Base-by-base conservation (phyloP, 2,888 invertebrate genomes). In the Girardia tigrina region DNA sequence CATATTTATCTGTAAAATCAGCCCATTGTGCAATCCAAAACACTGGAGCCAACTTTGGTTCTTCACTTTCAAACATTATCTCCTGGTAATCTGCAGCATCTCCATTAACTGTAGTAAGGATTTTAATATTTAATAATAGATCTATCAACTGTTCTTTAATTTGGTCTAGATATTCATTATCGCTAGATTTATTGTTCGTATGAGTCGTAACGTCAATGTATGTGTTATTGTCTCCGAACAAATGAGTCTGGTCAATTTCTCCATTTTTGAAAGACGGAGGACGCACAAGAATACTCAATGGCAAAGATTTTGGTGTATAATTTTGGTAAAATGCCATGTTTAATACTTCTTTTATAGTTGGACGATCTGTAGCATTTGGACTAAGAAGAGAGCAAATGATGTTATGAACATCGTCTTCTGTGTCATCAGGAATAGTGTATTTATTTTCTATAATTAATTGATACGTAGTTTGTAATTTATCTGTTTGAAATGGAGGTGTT, bases 1-100 rank as follows among this genome's bases (percentile, higher is more conserved):
- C 98, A 84, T 99, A 99, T 85, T 97, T 98, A 87, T 99, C 98
- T 29, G 94, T 94, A 85, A 98, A 98, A 86, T 99, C 98, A 14
- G 99, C 98, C 98, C 98, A 99, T 86, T 98, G 98, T 81, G 92
- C 91, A 78, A 99, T 89, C 97, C 97, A 99, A 79, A 94, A 90
- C 75, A 98, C 88, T 0, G 98, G 98, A 80, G 92, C 91, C 0
- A 92, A 90, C 4, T 91, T 92, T 0, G 98, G 98, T 86, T 98
- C 94, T 78, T 92, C 90, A 83, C 91, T 89, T 82, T 95, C 94
- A 84, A 94, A 94, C n/a, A n/a, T n/a, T n/a, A n/a, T n/a, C n/a
- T n/a, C n/a, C n/a, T 56, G n/a, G 23, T n/a, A 16, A 20, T 56
- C 23, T 4, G 6, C n/a, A 56, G 23, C 4, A n/a, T 56, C 2